Evolutionary conservation across 2,888 invertebrate genomes (phyloP).

Genomic region (Carcina quercana): DNA sequence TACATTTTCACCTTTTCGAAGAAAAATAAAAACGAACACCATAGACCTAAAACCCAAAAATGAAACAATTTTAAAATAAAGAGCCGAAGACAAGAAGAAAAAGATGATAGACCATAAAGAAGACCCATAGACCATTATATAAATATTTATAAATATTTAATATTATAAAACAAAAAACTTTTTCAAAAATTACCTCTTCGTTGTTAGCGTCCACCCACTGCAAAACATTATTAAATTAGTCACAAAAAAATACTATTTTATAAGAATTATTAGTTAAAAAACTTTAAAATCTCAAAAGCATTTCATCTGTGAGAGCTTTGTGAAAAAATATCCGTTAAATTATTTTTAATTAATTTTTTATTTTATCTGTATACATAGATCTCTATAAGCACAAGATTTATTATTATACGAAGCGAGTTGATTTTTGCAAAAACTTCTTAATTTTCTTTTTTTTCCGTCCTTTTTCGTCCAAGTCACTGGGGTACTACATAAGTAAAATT

Average conservation of each 20-base stretch:
- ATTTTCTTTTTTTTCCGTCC: neutral
- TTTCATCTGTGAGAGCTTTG: slow-evolving; percentile 47
- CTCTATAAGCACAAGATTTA: slow-evolving; percentile 30
- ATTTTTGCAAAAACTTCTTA: neutral
- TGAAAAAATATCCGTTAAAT: slow-evolving; percentile 34
- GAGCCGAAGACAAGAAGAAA: no score
- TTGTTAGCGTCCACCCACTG: slow-evolving; percentile 81
- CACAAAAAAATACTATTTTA: slow-evolving; percentile 26
- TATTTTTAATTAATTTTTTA: slow-evolving; percentile 32
- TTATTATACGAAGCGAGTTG: slow-evolving; percentile 7
- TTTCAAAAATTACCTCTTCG: slow-evolving; percentile 82
- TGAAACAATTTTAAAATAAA: slow-evolving; percentile 8
- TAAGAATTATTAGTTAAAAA: slow-evolving; percentile 4
- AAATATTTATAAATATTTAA: slow-evolving; percentile 13
- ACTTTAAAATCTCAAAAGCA: slow-evolving; percentile 51
- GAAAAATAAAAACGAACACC: no score
- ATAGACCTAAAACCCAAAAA: no score
- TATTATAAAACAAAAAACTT: slow-evolving; percentile 12
- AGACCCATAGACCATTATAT: no score
- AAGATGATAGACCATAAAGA: no score
- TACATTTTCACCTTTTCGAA: no score
- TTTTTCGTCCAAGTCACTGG: slow-evolving; percentile 11
- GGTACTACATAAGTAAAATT: no score
- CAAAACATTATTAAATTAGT: slow-evolving; percentile 69
- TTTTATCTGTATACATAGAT: slow-evolving; percentile 39